These are phyloP conservation scores for Cettia cetti DNA, from an alignment of 2,113 vertebrate species.

Conservation along the genomic window DNA sequence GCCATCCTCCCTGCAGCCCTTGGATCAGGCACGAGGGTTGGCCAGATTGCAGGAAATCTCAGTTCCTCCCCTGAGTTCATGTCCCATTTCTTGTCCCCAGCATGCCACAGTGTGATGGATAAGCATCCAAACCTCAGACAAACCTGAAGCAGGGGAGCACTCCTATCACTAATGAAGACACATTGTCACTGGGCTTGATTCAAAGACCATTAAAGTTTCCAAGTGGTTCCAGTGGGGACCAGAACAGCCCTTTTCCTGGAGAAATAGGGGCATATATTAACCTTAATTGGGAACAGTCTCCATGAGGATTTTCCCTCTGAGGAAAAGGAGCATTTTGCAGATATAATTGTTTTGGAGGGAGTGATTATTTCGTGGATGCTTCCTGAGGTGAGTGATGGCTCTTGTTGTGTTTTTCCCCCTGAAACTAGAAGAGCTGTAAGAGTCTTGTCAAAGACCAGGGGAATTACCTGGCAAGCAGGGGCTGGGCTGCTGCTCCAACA, in stretches of 20 bases:
- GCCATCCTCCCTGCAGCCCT: not conserved
- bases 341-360: conserved; percentile 46
- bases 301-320: conserved; percentile 20
- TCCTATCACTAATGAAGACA: conserved; percentile 35
- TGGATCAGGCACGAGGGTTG: not conserved
- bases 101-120: not conserved
- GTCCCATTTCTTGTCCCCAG: not conserved
- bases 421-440: not conserved
- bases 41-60: not conserved
- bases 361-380: not conserved
- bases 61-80: not conserved
- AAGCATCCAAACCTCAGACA: not conserved
- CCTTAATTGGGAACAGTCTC: conserved; percentile 44
- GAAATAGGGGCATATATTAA: conserved; percentile 30
- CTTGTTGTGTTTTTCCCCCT: not conserved
- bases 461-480: not conserved
- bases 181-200: not conserved
- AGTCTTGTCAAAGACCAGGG: not conserved
- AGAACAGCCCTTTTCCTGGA: conserved; percentile 4
- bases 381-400: not conserved
- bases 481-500: not conserved
- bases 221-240: not conserved
- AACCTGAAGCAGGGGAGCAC: not conserved
- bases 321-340: conserved; percentile 33
- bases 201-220: conserved; percentile 17